phyloP scores from a whole-genome alignment of 2,888 invertebrate genomes.

The Ophioninae sp. region DNA sequence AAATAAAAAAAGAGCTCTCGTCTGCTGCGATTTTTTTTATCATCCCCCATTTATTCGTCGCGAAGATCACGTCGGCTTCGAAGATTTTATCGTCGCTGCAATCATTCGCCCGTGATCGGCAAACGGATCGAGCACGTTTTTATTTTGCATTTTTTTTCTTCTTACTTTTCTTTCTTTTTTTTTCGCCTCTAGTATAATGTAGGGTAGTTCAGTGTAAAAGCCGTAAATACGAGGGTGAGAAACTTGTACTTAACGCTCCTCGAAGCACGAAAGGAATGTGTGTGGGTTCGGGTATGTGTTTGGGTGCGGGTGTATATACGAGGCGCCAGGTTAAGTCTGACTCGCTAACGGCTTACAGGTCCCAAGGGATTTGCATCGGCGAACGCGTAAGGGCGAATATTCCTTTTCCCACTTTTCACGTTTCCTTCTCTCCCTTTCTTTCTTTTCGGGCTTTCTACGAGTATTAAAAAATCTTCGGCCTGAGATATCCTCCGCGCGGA shows the following conservation, averaged over 20 bases:
- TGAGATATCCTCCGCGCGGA: constrained; percentile 30
- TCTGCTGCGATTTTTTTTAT: constrained; percentile 55
- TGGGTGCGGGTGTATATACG: constrained; percentile 9
- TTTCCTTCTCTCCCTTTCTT: neutral
- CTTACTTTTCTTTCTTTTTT: constrained; percentile 52
- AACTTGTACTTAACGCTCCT: constrained; percentile 64
- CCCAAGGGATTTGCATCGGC: constrained; percentile 64
- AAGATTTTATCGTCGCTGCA: constrained; percentile 64
- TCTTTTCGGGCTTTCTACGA: constrained; percentile 7
- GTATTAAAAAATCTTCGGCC: constrained; percentile 43
- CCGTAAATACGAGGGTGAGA: constrained; percentile 59
- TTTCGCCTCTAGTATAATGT: constrained; percentile 28
- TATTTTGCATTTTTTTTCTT: constrained; percentile 57
- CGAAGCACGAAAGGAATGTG: constrained; percentile 51
- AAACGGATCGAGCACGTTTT: constrained; percentile 48
- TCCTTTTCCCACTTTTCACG: constrained; percentile 15
- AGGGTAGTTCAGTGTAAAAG: constrained; percentile 34
- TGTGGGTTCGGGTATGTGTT: constrained; percentile 8
- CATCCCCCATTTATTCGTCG: constrained; percentile 59
- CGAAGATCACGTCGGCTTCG: constrained; percentile 60
- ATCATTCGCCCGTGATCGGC: constrained; percentile 74
- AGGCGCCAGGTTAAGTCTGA: constrained; percentile 50
- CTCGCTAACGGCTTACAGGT: constrained; percentile 61
- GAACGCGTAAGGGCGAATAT: constrained; percentile 54
- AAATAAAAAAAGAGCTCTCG: constrained; percentile 65